Conservation (phyloP, 2,888 invertebrate species). For the Nemoura dubitans region DNA sequence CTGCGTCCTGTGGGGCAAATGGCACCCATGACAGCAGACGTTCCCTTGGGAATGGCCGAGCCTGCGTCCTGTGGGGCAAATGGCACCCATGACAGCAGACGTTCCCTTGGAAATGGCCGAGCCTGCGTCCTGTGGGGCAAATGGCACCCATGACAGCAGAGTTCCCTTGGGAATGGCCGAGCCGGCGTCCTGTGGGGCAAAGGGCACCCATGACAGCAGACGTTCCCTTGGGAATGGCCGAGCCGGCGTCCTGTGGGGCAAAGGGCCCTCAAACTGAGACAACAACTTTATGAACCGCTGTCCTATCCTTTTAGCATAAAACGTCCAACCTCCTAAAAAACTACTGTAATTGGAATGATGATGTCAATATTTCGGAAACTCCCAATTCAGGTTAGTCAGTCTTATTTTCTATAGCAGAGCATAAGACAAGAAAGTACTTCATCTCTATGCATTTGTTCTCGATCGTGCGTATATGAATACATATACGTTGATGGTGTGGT, state of each 20-base stretch:
- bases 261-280: too few relatives aligned
- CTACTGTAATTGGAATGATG: too few relatives aligned
- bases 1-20: slow-evolving; percentile 92
- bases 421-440: too few relatives aligned
- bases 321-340: too few relatives aligned
- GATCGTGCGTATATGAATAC: too few relatives aligned
- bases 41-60: slow-evolving; percentile 92
- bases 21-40: slow-evolving; percentile 82
- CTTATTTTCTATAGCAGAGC: too few relatives aligned
- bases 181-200: slow-evolving; percentile 90
- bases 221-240: slow-evolving; percentile 95
- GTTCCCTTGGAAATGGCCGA: slow-evolving; percentile 94
- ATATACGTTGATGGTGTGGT: too few relatives aligned
- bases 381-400: too few relatives aligned
- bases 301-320: too few relatives aligned
- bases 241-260: slow-evolving; percentile 90
- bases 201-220: slow-evolving; percentile 79
- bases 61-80: slow-evolving; percentile 93
- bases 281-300: too few relatives aligned
- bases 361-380: too few relatives aligned
- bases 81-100: slow-evolving; percentile 80
- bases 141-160: slow-evolving; percentile 79
- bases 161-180: slow-evolving; percentile 94
- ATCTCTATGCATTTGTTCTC: too few relatives aligned
- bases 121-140: slow-evolving; percentile 90